A percentile compares a stretch with the other conserved stretches of the same genome.
These are phyloP conservation scores for Jaculus jaculus DNA, from an alignment of 2,113 vertebrate species.

Conservation along the genomic window DNA sequence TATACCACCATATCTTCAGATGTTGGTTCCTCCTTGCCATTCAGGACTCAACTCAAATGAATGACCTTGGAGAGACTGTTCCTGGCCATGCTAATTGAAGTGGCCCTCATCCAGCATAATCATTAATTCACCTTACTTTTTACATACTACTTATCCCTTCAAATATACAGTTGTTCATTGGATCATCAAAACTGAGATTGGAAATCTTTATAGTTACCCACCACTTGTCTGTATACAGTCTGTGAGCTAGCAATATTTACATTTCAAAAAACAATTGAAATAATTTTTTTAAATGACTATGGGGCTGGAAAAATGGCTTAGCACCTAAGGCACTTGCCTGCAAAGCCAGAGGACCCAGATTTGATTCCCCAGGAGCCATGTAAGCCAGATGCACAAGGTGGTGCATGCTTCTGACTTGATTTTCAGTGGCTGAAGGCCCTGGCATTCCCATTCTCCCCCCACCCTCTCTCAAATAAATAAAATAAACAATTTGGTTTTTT, in stretches of 20 bases:
- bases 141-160: background rate
- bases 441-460: no score
- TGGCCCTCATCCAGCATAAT: background rate
- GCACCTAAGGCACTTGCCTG: no score
- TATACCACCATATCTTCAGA: background rate
- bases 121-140: background rate
- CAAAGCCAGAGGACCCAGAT: no score
- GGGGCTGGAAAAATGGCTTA: no score
- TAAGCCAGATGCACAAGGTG: no score
- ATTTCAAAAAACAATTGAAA: slow-evolving; percentile 15
- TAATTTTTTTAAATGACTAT: slow-evolving; percentile 6
- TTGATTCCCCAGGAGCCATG: no score
- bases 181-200: background rate
- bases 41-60: background rate
- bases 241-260: background rate
- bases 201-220: slow-evolving; percentile 2
- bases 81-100: background rate
- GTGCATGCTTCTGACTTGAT: no score
- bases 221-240: background rate
- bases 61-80: background rate
- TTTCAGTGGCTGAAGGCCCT: no score
- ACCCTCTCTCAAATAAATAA: no score
- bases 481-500: no score
- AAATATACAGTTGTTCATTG: background rate
- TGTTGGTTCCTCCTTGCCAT: background rate